These are phyloP conservation scores for Stegastes partitus DNA, from an alignment of 2,113 vertebrate genomes.

Conservation along the genomic window DNA sequence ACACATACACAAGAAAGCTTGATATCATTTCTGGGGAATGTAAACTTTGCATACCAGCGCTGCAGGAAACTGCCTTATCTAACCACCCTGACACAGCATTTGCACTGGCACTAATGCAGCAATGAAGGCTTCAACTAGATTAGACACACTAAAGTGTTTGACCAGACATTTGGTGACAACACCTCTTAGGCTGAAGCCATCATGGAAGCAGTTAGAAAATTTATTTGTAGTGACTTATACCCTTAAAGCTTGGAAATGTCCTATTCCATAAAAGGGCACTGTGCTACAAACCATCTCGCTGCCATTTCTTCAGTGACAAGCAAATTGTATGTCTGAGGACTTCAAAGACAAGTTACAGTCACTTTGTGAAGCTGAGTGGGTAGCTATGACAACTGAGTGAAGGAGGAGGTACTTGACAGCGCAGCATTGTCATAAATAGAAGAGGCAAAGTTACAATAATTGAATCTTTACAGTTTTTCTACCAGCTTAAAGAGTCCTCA, in stretches of 20 bases:
- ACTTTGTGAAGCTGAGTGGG: slow-evolving; percentile 48
- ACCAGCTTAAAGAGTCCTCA: background rate
- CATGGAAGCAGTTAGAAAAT: background rate
- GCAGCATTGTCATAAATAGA: slow-evolving; percentile 28
- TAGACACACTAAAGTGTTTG: background rate
- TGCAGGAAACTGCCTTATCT: background rate
- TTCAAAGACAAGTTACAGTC: slow-evolving; percentile 37
- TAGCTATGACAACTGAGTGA: slow-evolving; percentile 60
- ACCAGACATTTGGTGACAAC: background rate
- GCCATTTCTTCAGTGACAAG: slow-evolving; percentile 24
- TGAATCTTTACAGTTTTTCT: background rate
- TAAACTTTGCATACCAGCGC: background rate
- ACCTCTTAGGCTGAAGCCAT: background rate
- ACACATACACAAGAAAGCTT: background rate
- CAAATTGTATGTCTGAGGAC: slow-evolving; percentile 29
- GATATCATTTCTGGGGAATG: background rate
- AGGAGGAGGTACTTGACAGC: slow-evolving; percentile 42
- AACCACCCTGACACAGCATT: background rate
- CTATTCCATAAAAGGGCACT: background rate
- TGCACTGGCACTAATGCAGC: background rate
- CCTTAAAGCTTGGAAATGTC: background rate
- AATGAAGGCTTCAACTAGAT: background rate
- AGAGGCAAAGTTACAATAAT: slow-evolving; percentile 4
- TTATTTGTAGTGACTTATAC: background rate
- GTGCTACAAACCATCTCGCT: background rate